Percentiles rank a stretch among this genome's conserved stretches.
These are phyloP conservation scores for Micromys minutus DNA, from an alignment of 2,113 vertebrate species.

Conservation along the genomic window DNA sequence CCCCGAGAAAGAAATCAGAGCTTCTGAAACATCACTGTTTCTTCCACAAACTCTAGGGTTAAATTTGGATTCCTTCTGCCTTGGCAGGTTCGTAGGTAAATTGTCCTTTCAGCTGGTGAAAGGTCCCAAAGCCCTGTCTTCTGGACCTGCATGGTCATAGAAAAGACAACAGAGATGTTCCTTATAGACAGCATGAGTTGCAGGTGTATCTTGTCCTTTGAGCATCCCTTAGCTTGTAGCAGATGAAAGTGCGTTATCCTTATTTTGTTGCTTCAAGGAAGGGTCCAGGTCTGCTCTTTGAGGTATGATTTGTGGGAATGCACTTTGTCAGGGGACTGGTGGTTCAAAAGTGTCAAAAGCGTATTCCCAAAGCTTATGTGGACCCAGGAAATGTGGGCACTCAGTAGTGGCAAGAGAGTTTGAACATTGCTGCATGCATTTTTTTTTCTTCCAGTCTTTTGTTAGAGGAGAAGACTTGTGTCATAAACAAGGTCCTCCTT, in stretches of 20 bases:
- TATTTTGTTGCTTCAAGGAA: not conserved
- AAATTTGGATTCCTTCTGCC: not conserved
- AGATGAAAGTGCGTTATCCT: not conserved
- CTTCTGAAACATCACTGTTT: not conserved
- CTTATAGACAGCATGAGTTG: not conserved
- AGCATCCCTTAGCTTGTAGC: not conserved
- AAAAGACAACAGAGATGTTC: not conserved
- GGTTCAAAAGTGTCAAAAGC: not conserved
- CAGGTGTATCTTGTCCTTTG: not conserved
- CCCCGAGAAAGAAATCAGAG: not conserved
- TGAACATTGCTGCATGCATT: rapidly evolving
- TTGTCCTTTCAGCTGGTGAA: not conserved
- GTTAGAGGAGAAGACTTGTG: not conserved
- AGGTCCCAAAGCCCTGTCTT: not conserved
- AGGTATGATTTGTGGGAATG: not conserved
- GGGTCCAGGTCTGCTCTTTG: not conserved
- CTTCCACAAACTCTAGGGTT: not conserved
- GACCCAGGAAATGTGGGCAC: not conserved
- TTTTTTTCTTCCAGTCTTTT: not conserved
- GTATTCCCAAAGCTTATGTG: rapidly evolving
- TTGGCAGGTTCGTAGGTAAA: not conserved
- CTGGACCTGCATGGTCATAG: not conserved
- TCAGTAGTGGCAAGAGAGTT: not conserved
- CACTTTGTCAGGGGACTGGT: not conserved
- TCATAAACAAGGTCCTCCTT: no score